phyloP scores from a whole-genome alignment of 2,113 vertebrate species.

The Carassius auratus region DNA sequence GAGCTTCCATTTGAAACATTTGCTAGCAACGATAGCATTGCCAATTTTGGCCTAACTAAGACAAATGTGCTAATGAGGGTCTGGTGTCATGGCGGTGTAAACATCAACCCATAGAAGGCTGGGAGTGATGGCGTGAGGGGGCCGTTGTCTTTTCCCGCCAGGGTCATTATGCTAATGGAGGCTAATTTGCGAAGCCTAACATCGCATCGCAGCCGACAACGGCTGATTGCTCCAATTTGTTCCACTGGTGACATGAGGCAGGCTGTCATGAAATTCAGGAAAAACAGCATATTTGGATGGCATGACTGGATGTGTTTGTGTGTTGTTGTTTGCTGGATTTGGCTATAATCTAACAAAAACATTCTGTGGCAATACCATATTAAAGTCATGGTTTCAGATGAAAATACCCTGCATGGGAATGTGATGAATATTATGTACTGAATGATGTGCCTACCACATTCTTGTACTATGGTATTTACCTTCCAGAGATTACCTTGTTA shows the following conservation, averaged over 20 bases:
- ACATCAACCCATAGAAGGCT: constrained; percentile 72
- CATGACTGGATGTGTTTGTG: background rate
- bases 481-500: background rate
- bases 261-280: constrained; percentile 59
- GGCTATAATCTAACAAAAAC: background rate
- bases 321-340: background rate
- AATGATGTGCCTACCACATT: background rate
- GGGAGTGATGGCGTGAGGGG: constrained; percentile 64
- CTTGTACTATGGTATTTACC: background rate
- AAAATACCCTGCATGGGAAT: background rate
- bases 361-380: background rate
- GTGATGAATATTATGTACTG: background rate
- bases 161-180: constrained; percentile 81
- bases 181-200: constrained; percentile 78
- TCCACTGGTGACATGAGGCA: constrained; percentile 76
- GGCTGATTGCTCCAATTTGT: constrained; percentile 72
- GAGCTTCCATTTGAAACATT: constrained; percentile 78
- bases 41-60: constrained; percentile 83
- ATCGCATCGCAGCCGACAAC: constrained; percentile 72
- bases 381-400: background rate
- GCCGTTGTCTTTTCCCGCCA: constrained; percentile 71
- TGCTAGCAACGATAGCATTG: constrained; percentile 78
- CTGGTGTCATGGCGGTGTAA: constrained; percentile 72
- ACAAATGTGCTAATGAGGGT: constrained; percentile 81
- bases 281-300: constrained; percentile 15